Base-by-base conservation (phyloP, 2,888 invertebrate species). In the Diaperis boleti region DNA sequence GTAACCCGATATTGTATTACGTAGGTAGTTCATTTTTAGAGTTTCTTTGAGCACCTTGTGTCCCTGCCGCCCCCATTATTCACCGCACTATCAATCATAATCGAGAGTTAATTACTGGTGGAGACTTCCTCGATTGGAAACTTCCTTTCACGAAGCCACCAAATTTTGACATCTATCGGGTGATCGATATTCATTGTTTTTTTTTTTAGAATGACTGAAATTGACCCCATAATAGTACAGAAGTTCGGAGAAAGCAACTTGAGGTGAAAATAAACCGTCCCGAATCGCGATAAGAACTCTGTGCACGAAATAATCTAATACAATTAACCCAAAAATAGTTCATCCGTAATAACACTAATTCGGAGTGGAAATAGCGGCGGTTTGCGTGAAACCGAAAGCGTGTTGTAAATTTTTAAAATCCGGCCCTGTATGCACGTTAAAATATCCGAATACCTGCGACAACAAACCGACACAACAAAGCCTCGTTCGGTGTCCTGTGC, bases 271-370 rank as follows among this genome's bases (percentile, higher is more conserved):
- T 52, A 35, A 14, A 15, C 20, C 20, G 20, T 26, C 50, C 10
- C 22, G 18, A 52, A 52, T 39, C 52, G n/a, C 11, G 52, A 52
- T 52, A 52, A 52, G 52, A 50, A 50, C 35, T 52, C 20, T 52
- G 20, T 13, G 13, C 52, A 52, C 52, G 52, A 22, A 52, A 52
- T 52, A 52, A 52, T 39, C 52, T 39, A 52, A 52, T 52, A 52
- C 39, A 52, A 52, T 39, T 22, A 52, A 26, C 18, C 52, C 20
- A 37, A 39, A 52, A 52, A 52, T 52, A 52, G 39, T 26, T 14
- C 39, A 7, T 52, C 37, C 17, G 13, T 52, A 52, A 52, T 52
- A 52, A 52, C 37, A 22, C 18, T 39, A 52, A 52, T 52, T 52
- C 14, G n/a, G 20, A 15, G 5, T n/a, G 14, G 15, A 52, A 52